Evolutionary conservation across 2,888 invertebrate genomes (phyloP), one percentile per base, ranked within the genome.

Genomic region (Dexiosoma caninum): DNA sequence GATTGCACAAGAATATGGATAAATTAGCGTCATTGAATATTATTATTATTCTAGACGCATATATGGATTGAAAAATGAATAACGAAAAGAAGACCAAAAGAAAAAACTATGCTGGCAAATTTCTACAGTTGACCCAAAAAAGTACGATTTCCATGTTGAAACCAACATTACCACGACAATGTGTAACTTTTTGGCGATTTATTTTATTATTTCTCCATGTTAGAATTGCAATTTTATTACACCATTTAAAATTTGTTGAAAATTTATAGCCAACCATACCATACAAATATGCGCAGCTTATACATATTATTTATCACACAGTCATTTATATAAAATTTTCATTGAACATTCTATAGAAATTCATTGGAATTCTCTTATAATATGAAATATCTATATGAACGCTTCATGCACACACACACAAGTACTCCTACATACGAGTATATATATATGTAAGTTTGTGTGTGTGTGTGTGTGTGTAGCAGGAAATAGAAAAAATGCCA

Each of bases 221-320:
- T 72, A 14, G 62, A 72, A 76, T 72, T 67, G 67, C 60, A 66
- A 67, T 80, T 76, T 80, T 80, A 80, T 80, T 76, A 76, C 60
- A 69, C 62, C 62, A 81, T 72, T 81, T 81, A 76, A 62, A 81
- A 72, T 71, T 77, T 77, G 72, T 81, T 72, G 37, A 49, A 76
- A 72, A 72, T 81, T 76, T 76, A 76, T 77, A 67, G 67, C 76
- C 62, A 60, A 59, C 30, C 51, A 51, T 59, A 10, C 53, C 21
- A 53, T 40, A 44, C 35, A 78, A 67, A 77, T 55, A 57, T 46
- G 23, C 40, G 19, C 19, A 55, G 46, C 21, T 32, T 53, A 14
- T 32, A 46, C 2, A 46, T 76, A 70, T 74, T 23, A 35, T 62
- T 51, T 42, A n/a, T 55, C 7, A 46, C 7, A 46, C 46, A 57